Conservation (phyloP, 2,888 invertebrate species). For the Cerastoderma edule region DNA sequence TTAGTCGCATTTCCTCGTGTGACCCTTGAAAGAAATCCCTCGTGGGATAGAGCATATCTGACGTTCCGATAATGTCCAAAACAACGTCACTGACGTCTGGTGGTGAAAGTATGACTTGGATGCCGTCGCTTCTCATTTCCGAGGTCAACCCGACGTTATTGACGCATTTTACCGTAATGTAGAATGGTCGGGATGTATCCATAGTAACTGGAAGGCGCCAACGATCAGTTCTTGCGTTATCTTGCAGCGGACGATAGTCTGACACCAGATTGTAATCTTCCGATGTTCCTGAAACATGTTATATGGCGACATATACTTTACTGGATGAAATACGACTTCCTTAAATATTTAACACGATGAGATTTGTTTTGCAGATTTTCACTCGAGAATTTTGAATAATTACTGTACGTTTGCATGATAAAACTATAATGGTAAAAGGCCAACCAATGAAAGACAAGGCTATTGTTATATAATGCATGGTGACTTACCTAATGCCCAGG, state of each 20-base stretch:
- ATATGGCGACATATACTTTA: neutral
- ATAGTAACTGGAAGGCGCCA: neutral
- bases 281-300: neutral
- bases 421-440: no score
- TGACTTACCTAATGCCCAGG: conserved; percentile 26
- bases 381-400: no score
- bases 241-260: neutral
- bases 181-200: neutral
- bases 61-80: conserved; percentile 33
- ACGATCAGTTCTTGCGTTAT: neutral
- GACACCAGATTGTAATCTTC: neutral
- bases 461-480: no score
- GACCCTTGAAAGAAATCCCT: conserved; percentile 34
- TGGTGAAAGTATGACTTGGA: conserved; percentile 29
- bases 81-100: conserved; percentile 32
- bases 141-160: conserved; percentile 41
- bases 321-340: neutral
- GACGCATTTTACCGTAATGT: conserved; percentile 34
- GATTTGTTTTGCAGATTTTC: no score
- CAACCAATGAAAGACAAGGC: no score
- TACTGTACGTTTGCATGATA: no score
- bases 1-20: conserved; percentile 30
- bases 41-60: conserved; percentile 32
- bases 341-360: no score
- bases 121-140: conserved; percentile 37